phyloP scores from a whole-genome alignment of 2,888 invertebrate species.

The Orthosia incerta region DNA sequence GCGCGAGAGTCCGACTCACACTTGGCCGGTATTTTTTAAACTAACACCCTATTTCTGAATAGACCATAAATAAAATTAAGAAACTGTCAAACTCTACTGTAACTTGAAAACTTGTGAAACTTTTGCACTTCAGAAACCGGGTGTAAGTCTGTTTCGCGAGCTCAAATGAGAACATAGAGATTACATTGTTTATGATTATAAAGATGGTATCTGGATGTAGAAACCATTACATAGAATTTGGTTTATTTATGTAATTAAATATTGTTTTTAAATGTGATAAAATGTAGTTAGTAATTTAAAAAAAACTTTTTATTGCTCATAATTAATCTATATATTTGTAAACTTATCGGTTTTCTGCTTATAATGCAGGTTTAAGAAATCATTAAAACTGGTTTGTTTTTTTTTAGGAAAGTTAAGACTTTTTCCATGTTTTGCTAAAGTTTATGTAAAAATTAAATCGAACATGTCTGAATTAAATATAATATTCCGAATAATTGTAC shows the following conservation, averaged over 20 bases:
- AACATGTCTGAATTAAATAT: conserved; percentile 37
- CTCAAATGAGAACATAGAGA: background rate
- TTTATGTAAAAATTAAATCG: conserved; percentile 6
- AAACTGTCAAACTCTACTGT: too few relatives aligned
- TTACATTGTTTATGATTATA: background rate
- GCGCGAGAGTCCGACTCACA: too few relatives aligned
- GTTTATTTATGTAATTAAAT: conserved; percentile 28
- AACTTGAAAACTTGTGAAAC: too few relatives aligned
- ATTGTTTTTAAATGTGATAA: conserved; percentile 58
- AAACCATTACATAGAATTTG: conserved; percentile 6
- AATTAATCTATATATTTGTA: conserved; percentile 2
- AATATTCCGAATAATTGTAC: conserved; percentile 14
- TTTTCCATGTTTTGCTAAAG: conserved; percentile 17
- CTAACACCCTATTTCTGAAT: background rate
- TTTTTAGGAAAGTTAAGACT: background rate
- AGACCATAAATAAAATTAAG: too few relatives aligned
- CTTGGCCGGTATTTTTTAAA: too few relatives aligned
- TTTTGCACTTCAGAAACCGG: too few relatives aligned
- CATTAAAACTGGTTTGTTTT: conserved; percentile 2
- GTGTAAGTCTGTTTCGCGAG: conserved; percentile 28
- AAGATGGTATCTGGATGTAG: background rate
- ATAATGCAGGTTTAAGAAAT: conserved; percentile 2
- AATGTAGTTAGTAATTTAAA: conserved; percentile 30
- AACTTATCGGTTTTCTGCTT: conserved; percentile 7
- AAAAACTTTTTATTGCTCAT: conserved; percentile 12